A percentile compares a stretch with the other conserved stretches of the same genome.
phyloP scores from a whole-genome alignment of 2,797 vertebrate species.

The Psittacula derbiana region DNA sequence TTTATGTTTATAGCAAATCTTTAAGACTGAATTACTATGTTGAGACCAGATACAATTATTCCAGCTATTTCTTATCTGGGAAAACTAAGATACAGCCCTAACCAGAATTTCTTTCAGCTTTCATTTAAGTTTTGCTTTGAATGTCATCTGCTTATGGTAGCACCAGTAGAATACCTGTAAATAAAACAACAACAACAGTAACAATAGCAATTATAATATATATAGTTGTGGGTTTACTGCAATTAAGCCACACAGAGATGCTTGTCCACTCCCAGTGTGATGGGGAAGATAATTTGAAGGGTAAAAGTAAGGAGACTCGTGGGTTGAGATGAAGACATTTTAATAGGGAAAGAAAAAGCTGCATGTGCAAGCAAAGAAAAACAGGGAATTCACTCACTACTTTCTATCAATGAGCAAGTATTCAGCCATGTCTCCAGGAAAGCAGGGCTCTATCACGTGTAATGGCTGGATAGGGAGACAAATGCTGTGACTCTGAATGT shows the following conservation, averaged over 20 bases:
- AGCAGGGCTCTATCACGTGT: rapidly evolving
- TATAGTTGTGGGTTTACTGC: background rate
- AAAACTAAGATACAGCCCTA: background rate
- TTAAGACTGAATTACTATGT: background rate
- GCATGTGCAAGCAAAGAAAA: background rate
- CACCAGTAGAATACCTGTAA: background rate
- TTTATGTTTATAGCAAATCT: background rate
- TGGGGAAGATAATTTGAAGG: background rate
- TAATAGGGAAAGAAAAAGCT: background rate
- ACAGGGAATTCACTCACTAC: background rate
- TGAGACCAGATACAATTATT: background rate
- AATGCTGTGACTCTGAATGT: rapidly evolving
- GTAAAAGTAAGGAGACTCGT: background rate
- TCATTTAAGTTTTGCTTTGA: background rate
- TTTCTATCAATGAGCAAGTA: rapidly evolving
- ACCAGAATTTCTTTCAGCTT: background rate
- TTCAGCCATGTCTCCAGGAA: background rate
- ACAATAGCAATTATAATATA: background rate
- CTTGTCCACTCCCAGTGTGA: background rate
- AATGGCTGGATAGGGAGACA: background rate
- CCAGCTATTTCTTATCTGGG: background rate
- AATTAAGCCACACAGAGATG: background rate
- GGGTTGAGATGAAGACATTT: background rate
- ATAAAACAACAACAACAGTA: background rate
- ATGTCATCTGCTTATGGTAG: background rate